Conservation (phyloP, 2,797 vertebrate species). For the Caiman crocodilus region DNA sequence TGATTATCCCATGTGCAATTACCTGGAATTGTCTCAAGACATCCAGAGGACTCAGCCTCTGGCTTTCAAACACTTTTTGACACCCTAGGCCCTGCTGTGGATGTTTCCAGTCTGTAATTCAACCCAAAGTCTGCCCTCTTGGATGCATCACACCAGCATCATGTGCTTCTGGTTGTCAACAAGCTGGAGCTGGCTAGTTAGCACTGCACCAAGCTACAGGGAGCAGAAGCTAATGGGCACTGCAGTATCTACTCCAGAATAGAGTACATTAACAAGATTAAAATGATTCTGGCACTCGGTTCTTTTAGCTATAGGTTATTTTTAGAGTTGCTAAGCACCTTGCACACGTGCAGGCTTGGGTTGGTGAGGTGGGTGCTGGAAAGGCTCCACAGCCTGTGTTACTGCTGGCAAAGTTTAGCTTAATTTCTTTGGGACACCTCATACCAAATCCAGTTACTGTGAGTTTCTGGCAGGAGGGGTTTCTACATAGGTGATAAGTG, state of each 20-base stretch:
- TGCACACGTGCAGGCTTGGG: no score
- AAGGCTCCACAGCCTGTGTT: no score
- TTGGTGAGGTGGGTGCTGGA: no score
- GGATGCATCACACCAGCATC: accelerated
- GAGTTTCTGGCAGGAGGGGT: background rate
- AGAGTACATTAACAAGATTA: no score
- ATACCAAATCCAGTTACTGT: no score
- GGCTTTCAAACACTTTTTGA: accelerated
- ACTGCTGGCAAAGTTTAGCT: no score
- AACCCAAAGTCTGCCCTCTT: background rate
- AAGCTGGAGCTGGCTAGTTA: background rate
- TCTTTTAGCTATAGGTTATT: no score
- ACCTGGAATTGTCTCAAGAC: background rate
- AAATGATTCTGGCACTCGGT: no score
- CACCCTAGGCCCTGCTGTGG: accelerated
- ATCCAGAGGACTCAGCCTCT: accelerated
- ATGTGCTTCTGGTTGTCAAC: background rate
- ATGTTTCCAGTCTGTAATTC: background rate
- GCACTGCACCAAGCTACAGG: background rate
- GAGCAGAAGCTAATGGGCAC: background rate
- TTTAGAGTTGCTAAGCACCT: no score
- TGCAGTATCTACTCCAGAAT: background rate
- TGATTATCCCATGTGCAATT: no score
- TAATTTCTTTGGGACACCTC: no score
- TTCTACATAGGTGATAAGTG: accelerated